A percentile compares a stretch with the other conserved stretches of the same genome.
These are phyloP conservation scores for Ischnura elegans DNA, from an alignment of 2,888 invertebrate genomes.

Conservation along the genomic window DNA sequence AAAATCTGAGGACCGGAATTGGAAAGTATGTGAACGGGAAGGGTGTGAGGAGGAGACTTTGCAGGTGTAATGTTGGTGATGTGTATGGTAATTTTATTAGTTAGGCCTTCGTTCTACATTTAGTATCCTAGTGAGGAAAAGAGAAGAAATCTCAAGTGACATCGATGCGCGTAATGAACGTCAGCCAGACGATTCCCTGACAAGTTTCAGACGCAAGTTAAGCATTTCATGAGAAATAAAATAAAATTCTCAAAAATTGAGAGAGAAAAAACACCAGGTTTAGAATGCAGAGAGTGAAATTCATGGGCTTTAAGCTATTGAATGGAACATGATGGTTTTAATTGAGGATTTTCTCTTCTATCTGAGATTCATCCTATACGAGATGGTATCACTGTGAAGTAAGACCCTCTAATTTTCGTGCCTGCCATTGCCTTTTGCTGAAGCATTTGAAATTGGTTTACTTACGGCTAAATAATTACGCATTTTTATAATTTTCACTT, in stretches of 20 bases:
- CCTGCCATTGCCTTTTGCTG: no score
- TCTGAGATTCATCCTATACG: no score
- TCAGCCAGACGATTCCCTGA: background rate
- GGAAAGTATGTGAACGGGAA: no score
- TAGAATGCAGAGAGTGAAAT: background rate
- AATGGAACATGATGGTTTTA: no score
- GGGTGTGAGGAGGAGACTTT: background rate
- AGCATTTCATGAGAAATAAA: background rate
- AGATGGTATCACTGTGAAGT: no score
- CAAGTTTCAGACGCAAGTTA: background rate
- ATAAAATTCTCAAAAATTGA: background rate
- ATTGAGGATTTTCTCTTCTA: no score
- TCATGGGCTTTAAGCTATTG: no score
- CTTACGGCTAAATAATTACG: background rate
- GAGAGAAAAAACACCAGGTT: background rate
- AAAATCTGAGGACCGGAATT: background rate
- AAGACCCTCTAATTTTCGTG: no score
- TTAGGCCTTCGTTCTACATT: background rate
- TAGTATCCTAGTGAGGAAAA: background rate
- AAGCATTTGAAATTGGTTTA: no score
- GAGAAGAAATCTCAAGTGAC: background rate
- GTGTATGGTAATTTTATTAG: conserved; percentile 18
- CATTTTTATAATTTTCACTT: background rate
- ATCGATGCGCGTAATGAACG: conserved; percentile 8
- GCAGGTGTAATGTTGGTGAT: conserved; percentile 4